Evolutionary conservation across 2,797 vertebrate genomes (phyloP).

Genomic region (Falco naumanni): DNA sequence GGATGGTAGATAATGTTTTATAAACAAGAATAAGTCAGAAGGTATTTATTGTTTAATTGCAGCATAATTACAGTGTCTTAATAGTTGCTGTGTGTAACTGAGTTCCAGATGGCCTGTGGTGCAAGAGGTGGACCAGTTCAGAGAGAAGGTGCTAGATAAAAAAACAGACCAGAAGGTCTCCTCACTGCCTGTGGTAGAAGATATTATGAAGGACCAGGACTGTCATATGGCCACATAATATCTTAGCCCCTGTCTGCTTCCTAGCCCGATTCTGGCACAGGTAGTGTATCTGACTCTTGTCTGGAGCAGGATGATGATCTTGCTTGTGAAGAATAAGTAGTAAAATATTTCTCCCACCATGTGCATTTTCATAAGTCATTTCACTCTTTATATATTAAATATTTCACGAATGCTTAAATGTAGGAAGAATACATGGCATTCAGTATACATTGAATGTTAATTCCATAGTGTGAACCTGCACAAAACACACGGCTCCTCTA

Average conservation of each 20-base stretch:
- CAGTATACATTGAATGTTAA: neutral
- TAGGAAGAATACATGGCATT: neutral
- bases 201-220: neutral
- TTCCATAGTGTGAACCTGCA: neutral
- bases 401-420: neutral
- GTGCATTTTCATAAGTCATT: neutral
- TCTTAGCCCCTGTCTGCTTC: neutral
- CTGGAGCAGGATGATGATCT: neutral
- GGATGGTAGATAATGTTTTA: neutral
- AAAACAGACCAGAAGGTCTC: neutral
- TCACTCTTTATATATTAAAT: neutral
- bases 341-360: neutral
- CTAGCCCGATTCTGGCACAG: neutral
- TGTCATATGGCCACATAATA: accelerated
- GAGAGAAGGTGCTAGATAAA: neutral
- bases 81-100: neutral
- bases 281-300: neutral
- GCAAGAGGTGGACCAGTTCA: neutral
- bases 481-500: neutral
- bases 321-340: neutral
- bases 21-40: neutral
- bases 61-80: neutral
- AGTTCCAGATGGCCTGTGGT: neutral
- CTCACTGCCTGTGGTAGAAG: neutral
- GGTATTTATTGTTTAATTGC: neutral